These are phyloP conservation scores for Serripes groenlandicus DNA, from an alignment of 2,888 invertebrate species.

Conservation along the genomic window DNA sequence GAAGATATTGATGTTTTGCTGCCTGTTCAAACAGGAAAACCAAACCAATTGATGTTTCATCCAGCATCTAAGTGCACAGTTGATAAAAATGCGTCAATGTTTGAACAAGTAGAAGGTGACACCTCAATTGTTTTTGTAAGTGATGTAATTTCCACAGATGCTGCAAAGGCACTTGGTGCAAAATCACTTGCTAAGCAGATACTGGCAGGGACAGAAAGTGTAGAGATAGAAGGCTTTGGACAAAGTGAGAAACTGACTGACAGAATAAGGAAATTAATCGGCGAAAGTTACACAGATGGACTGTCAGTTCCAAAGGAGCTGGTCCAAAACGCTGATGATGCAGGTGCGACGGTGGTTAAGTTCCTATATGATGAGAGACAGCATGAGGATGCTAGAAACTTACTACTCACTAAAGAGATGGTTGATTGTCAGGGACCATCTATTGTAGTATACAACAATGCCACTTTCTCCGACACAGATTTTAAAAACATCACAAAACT, in stretches of 20 bases:
- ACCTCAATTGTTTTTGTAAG: constrained; percentile 69
- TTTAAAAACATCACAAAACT: constrained; percentile 83
- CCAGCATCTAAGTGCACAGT: constrained; percentile 51
- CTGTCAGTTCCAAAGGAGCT: constrained; percentile 83
- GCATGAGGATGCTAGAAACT: constrained; percentile 70
- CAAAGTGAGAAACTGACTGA: constrained; percentile 80
- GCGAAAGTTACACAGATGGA: constrained; percentile 80
- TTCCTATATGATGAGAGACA: constrained; percentile 82
- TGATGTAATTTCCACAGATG: constrained; percentile 65
- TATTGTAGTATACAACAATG: constrained; percentile 83
- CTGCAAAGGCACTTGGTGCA: constrained; percentile 77
- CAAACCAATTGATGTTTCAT: constrained; percentile 14
- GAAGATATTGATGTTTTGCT: constrained; percentile 30
- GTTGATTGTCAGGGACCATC: constrained; percentile 84
- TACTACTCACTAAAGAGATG: constrained; percentile 80
- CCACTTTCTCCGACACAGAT: constrained; percentile 81
- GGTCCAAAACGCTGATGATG: constrained; percentile 84
- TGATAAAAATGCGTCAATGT: constrained; percentile 47
- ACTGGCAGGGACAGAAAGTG: constrained; percentile 68
- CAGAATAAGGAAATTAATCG: constrained; percentile 73
- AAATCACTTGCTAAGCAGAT: constrained; percentile 73
- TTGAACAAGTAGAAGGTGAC: constrained; percentile 50
- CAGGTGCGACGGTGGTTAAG: constrained; percentile 75
- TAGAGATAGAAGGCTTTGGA: constrained; percentile 72
- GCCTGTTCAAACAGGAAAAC: constrained; percentile 38